Evolutionary conservation across 2,113 vertebrate species (phyloP).

Genomic region (Cisticola juncidis): DNA sequence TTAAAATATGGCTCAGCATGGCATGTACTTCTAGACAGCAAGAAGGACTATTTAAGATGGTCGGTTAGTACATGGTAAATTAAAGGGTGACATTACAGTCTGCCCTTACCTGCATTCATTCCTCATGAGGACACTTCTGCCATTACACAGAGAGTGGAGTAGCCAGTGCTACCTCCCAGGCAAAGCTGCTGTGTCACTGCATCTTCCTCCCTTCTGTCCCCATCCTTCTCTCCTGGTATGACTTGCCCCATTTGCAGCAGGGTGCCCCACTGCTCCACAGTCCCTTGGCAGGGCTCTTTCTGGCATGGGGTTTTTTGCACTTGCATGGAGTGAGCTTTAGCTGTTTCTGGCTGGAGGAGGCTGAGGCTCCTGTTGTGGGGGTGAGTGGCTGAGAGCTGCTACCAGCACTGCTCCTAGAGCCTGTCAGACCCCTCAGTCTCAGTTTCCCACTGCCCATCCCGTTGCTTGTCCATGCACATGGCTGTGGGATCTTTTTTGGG

Average conservation of each 20-base stretch:
- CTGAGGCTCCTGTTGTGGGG: not conserved
- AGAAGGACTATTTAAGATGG: not conserved
- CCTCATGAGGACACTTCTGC: not conserved
- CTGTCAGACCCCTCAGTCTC: not conserved
- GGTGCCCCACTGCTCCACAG: not conserved
- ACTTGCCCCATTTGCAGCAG: rapidly evolving
- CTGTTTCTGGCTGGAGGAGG: not conserved
- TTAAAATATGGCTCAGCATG: not conserved
- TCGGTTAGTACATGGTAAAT: not conserved
- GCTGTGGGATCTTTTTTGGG: not conserved
- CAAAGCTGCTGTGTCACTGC: not conserved
- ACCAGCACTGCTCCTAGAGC: not conserved
- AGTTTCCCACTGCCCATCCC: not conserved
- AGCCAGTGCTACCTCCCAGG: not conserved
- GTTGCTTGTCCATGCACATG: not conserved
- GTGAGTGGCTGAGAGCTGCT: not conserved
- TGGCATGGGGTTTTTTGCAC: rapidly evolving
- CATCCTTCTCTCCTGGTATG: rapidly evolving
- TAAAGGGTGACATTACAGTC: not conserved
- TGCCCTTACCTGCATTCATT: not conserved
- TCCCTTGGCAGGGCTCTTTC: not conserved
- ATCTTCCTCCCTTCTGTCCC: not conserved
- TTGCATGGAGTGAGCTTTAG: not conserved
- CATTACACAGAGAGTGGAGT: not conserved
- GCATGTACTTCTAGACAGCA: not conserved